Conservation (phyloP, 2,888 invertebrate species). For the Leucania comma region DNA sequence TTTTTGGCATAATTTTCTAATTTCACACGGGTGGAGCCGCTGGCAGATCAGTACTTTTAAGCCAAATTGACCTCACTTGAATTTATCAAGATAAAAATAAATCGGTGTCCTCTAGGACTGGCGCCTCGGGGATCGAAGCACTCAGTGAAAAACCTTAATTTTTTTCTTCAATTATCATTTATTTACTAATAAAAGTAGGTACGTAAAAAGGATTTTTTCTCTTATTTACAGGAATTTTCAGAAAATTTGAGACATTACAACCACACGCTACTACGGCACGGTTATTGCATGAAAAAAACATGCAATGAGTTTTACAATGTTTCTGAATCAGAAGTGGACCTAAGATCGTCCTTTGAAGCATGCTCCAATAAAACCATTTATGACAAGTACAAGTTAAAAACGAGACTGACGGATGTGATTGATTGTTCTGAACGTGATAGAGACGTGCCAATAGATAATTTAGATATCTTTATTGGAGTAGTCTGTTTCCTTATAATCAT, state of each 20-base stretch:
- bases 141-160: too few relatives aligned
- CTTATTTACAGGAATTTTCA: conserved; percentile 79
- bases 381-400: conserved; percentile 48
- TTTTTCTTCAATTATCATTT: too few relatives aligned
- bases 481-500: conserved; percentile 34
- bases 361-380: conserved; percentile 22
- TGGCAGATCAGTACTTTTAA: too few relatives aligned
- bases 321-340: conserved; percentile 46
- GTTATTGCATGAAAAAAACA: conserved; percentile 51
- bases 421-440: conserved; percentile 42
- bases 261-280: conserved; percentile 80
- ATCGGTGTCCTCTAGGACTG: too few relatives aligned
- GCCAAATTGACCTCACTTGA: too few relatives aligned
- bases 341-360: conserved; percentile 49
- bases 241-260: conserved; percentile 78
- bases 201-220: not conserved
- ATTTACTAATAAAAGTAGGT: not conserved
- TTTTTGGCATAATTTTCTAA: too few relatives aligned
- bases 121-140: too few relatives aligned
- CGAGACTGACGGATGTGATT: conserved; percentile 27
- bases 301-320: conserved; percentile 71
- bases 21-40: too few relatives aligned
- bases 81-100: too few relatives aligned
- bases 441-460: too few relatives aligned
- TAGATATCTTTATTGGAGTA: not conserved